Evolutionary conservation across 2,797 vertebrate species (phyloP).

Genomic region (Acanthiza pusilla): DNA sequence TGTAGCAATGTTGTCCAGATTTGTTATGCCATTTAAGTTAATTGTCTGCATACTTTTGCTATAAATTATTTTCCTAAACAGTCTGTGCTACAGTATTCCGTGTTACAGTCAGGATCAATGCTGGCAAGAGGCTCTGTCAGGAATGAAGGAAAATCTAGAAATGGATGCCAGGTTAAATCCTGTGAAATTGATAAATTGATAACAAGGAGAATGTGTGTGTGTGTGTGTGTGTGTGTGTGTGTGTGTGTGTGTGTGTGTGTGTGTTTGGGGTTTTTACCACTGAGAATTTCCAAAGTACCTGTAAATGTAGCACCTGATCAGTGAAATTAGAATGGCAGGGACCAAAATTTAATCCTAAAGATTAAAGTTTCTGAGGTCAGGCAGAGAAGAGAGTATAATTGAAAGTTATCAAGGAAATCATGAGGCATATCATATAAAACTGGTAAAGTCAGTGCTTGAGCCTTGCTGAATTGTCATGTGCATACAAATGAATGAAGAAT

Average conservation of each 20-base stretch:
- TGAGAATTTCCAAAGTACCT: not conserved
- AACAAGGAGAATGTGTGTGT: not conserved
- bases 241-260: too few relatives aligned
- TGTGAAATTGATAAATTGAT: not conserved
- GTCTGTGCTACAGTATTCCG: not conserved
- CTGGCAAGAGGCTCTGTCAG: not conserved
- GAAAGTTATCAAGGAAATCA: slow-evolving; percentile 43
- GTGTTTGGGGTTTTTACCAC: not conserved
- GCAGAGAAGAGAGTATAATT: slow-evolving; percentile 15
- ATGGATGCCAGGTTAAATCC: not conserved
- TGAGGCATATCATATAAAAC: slow-evolving; percentile 44
- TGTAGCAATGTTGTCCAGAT: not conserved
- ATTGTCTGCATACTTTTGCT: slow-evolving; percentile 19
- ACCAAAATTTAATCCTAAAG: not conserved
- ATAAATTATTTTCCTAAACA: slow-evolving; percentile 12
- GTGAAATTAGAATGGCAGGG: not conserved
- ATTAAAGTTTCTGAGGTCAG: slow-evolving; percentile 38
- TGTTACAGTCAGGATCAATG: not conserved
- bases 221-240: too few relatives aligned
- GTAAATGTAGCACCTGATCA: not conserved
- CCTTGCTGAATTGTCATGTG: slow-evolving; percentile 6
- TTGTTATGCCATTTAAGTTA: slow-evolving; percentile 26
- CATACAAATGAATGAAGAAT: slow-evolving; percentile 38
- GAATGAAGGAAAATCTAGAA: not conserved
- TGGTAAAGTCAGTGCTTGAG: not conserved